These are phyloP conservation scores for Rhaphigaster nebulosa DNA, from an alignment of 2,888 invertebrate genomes.

Conservation along the genomic window DNA sequence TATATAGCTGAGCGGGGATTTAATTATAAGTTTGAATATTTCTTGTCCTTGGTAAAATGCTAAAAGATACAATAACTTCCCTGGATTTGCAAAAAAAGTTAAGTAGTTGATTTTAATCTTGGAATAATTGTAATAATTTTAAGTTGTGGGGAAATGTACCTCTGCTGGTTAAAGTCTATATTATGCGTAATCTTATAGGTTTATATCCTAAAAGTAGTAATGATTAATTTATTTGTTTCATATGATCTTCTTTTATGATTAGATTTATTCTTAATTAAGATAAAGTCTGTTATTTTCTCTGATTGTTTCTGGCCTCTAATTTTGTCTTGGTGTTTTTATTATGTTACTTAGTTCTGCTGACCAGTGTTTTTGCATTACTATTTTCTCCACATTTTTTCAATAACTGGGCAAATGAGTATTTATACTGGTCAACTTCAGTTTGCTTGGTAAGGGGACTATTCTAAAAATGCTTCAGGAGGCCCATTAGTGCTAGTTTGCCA, in stretches of 20 bases:
- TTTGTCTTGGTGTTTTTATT: not conserved
- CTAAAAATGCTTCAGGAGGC: too few species aligned
- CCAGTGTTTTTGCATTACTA: not conserved
- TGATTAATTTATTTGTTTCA: not conserved
- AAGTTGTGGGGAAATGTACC: not conserved
- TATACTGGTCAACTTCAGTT: not conserved
- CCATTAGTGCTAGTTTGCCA: too few species aligned
- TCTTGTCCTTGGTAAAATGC: not conserved
- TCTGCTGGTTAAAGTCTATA: not conserved
- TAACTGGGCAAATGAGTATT: not conserved
- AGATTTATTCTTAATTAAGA: not conserved
- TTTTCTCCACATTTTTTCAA: not conserved
- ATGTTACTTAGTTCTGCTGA: not conserved
- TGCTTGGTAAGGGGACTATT: too few species aligned
- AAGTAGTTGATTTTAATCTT: not conserved
- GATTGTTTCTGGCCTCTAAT: not conserved
- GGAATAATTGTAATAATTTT: not conserved
- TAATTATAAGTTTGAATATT: not conserved
- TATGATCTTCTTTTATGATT: not conserved
- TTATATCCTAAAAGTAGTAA: not conserved
- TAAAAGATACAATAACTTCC: not conserved
- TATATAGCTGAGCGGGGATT: not conserved
- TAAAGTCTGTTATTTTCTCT: not conserved
- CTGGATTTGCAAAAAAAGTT: not conserved
- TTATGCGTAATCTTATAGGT: not conserved